Conservation (phyloP, 2,797 vertebrate species). For the Anabas testudineus region DNA sequence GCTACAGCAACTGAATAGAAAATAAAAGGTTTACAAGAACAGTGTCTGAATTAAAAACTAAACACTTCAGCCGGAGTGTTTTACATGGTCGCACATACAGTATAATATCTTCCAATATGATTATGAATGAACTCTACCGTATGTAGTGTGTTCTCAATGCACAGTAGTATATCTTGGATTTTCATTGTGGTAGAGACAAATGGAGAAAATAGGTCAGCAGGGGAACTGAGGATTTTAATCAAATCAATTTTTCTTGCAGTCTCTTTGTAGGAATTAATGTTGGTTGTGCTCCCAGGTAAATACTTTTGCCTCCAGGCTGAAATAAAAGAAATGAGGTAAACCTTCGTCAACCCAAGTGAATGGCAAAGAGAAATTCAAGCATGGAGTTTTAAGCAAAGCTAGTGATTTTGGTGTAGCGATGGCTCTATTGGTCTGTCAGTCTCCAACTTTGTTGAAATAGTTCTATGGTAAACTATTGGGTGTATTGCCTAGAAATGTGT, state of each 20-base stretch:
- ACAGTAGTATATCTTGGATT: conserved; percentile 21
- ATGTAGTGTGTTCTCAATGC: conserved; percentile 10
- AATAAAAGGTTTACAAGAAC: not conserved
- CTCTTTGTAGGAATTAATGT: conserved; percentile 1
- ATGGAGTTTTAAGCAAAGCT: too few species aligned
- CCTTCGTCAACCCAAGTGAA: not conserved
- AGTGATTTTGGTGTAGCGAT: too few species aligned
- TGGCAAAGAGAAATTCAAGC: not conserved
- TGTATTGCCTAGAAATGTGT: too few species aligned
- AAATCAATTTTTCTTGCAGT: conserved; percentile 1
- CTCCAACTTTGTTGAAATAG: too few species aligned
- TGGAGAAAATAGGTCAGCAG: conserved; percentile 57
- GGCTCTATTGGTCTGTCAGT: too few species aligned
- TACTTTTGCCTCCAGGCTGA: not conserved
- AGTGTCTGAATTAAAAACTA: not conserved
- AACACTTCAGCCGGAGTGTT: not conserved
- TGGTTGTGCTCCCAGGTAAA: not conserved
- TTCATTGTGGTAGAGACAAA: conserved; percentile 38
- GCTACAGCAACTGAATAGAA: not conserved
- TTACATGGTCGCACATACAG: not conserved
- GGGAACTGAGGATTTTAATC: conserved; percentile 30
- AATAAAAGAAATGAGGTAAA: not conserved
- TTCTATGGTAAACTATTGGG: too few species aligned
- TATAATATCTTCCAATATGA: not conserved
- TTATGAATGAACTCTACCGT: not conserved